phyloP scores from a whole-genome alignment of 2,113 vertebrate genomes.

The Boulengeromyrus knoepffleri region DNA sequence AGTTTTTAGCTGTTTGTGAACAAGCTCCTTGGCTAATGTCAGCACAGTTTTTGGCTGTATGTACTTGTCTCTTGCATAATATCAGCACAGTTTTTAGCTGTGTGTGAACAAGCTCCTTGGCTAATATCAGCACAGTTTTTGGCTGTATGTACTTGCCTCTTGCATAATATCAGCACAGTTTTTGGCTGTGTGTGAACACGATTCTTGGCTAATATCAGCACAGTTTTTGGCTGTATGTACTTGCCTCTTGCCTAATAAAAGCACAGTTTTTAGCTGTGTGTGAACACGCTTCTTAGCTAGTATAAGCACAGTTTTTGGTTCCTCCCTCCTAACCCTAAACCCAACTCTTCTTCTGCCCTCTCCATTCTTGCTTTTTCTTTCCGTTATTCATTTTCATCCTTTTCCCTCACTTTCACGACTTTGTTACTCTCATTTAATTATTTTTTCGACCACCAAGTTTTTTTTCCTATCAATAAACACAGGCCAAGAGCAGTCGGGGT shows the following conservation, averaged over 20 bases:
- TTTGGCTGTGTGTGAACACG: background rate
- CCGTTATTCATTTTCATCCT: constrained; percentile 45
- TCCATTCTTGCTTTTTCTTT: constrained; percentile 47
- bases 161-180: background rate
- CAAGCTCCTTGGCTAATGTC: too few relatives aligned
- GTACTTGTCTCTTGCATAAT: too few relatives aligned
- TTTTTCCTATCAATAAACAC: constrained; percentile 98
- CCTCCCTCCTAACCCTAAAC: constrained; percentile 68
- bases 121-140: background rate
- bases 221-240: background rate
- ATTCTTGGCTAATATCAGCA: background rate
- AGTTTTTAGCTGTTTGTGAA: too few relatives aligned
- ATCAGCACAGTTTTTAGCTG: too few relatives aligned
- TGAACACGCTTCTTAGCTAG: background rate
- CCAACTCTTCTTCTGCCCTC: constrained; percentile 61
- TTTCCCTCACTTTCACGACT: constrained; percentile 20
- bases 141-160: background rate
- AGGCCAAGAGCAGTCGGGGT: constrained; percentile 76
- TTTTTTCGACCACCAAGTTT: constrained; percentile 90
- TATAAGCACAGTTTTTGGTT: constrained; percentile 23
- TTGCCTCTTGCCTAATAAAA: background rate
- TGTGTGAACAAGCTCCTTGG: background rate
- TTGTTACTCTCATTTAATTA: constrained; percentile 33
- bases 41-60: constrained; percentile 25
- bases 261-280: background rate